Evolutionary conservation across 2,797 vertebrate species (phyloP).

Genomic region (Cottoperca gobio): DNA sequence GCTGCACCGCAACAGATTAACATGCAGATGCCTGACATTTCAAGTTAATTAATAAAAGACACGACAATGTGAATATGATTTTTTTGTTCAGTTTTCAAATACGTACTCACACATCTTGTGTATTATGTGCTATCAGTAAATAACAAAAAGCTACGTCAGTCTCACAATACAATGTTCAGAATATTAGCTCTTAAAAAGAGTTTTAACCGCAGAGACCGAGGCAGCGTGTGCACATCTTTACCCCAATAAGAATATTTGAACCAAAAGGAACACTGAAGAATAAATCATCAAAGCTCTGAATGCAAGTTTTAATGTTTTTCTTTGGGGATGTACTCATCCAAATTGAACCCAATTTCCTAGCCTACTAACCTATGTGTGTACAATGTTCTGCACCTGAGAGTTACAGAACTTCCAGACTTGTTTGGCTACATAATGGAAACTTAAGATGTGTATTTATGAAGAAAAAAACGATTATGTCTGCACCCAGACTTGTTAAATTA

Average conservation of each 20-base stretch:
- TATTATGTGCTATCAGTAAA: neutral
- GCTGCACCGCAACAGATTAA: neutral
- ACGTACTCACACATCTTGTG: neutral
- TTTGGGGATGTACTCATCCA: neutral
- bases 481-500: no score
- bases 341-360: conserved; percentile 43
- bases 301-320: conserved; percentile 13
- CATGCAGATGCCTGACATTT: conserved; percentile 2
- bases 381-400: conserved; percentile 31
- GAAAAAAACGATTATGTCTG: neutral
- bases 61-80: neutral
- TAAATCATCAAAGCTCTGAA: neutral
- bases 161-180: neutral
- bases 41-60: neutral
- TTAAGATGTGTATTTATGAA: neutral
- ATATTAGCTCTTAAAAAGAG: neutral
- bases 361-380: conserved; percentile 60
- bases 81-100: neutral
- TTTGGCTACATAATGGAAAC: conserved; percentile 10
- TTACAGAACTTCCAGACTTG: neutral
- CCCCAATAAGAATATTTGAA: neutral
- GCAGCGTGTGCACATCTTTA: neutral
- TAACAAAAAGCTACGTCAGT: neutral
- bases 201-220: neutral
- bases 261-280: neutral